A percentile compares a stretch with the other conserved stretches of the same genome.
These are phyloP conservation scores for Leptodactylus fallax DNA, from an alignment of 2,797 vertebrate genomes.

Conservation along the genomic window DNA sequence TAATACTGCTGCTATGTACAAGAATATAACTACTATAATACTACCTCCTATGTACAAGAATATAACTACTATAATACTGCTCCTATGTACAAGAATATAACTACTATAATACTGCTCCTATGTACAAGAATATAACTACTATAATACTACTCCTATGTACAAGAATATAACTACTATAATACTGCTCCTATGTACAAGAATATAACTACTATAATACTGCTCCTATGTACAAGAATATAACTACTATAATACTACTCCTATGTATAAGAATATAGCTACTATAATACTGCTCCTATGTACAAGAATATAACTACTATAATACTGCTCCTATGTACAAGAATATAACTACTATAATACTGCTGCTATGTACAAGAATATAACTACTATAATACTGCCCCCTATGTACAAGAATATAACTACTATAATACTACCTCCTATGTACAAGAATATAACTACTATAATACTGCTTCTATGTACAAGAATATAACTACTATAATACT, in stretches of 20 bases:
- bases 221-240: background rate
- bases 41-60: no score
- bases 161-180: background rate
- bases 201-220: slow-evolving; percentile 4
- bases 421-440: background rate
- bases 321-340: background rate
- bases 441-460: slow-evolving; percentile 5
- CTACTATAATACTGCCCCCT: background rate
- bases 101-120: no score
- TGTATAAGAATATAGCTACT: background rate
- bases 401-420: slow-evolving; percentile 4
- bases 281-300: background rate
- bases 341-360: slow-evolving; percentile 3
- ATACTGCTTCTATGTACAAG: background rate
- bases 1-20: no score
- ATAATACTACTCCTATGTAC: no score
- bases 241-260: background rate
- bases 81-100: no score
- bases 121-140: no score
- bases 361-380: background rate
- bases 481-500: slow-evolving; percentile 9
- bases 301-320: slow-evolving; percentile 16
- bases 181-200: background rate
- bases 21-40: no score
- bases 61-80: no score